Percentiles rank a stretch among this genome's conserved stretches.
Conservation (phyloP, 1,140 invertebrate genomes). For the Dermatophagoides farinae region DNA sequence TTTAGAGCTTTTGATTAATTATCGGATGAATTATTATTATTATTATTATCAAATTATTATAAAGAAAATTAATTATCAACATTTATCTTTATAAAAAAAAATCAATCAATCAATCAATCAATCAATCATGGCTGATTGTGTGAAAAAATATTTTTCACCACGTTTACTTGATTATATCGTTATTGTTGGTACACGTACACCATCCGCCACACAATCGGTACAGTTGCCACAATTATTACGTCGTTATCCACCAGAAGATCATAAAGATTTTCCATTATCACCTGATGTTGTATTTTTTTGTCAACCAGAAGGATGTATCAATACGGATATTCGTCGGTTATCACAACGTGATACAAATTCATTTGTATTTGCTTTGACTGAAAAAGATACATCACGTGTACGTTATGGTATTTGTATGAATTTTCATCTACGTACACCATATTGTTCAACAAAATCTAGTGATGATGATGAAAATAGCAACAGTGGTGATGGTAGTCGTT, state of each 20-base stretch:
- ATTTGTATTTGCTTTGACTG: slow-evolving; percentile 94
- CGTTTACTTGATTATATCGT: slow-evolving; percentile 71
- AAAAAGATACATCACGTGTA: slow-evolving; percentile 77
- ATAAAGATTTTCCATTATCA: slow-evolving; percentile 82
- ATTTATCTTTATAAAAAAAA: no score
- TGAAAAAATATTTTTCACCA: slow-evolving; percentile 36
- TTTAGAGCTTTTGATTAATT: no score
- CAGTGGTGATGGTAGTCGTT: neutral
- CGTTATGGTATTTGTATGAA: slow-evolving; percentile 77
- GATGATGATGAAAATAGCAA: neutral
- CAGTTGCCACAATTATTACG: slow-evolving; percentile 71
- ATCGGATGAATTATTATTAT: no score
- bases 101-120: no score
- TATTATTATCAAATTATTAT: no score
- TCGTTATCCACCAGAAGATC: slow-evolving; percentile 89
- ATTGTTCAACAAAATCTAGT: neutral
- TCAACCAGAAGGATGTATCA: slow-evolving; percentile 87
- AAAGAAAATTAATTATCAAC: no score
- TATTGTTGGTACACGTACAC: slow-evolving; percentile 60
- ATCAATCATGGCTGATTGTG: slow-evolving; percentile 17
- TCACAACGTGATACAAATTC: slow-evolving; percentile 69
- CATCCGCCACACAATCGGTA: slow-evolving; percentile 16
- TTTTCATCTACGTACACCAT: slow-evolving; percentile 40
- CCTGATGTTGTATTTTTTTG: slow-evolving; percentile 98
- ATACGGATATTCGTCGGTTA: slow-evolving; percentile 54